phyloP scores from a whole-genome alignment of 2,113 vertebrate genomes.

The Melozone crissalis region DNA sequence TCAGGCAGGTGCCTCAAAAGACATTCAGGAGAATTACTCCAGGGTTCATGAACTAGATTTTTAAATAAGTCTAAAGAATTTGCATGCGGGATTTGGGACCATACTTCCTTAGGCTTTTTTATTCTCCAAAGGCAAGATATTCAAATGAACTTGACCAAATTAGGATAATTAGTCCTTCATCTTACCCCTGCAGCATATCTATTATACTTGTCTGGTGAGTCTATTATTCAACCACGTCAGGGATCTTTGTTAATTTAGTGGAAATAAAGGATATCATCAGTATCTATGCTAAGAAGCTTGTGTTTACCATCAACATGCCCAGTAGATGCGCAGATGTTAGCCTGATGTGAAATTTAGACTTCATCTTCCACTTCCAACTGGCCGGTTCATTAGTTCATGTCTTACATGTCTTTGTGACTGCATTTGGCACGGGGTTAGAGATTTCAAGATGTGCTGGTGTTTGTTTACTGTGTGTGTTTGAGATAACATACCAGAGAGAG shows the following conservation, averaged over 20 bases:
- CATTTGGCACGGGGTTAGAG: not conserved
- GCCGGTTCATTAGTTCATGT: not conserved
- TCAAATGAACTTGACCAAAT: conserved; percentile 10
- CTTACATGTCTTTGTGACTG: not conserved
- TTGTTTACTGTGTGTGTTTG: not conserved
- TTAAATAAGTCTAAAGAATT: conserved; percentile 7
- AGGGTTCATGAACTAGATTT: conserved; percentile 13
- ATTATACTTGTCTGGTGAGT: not conserved
- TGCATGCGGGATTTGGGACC: not conserved
- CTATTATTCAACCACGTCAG: not conserved
- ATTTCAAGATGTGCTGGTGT: conserved; percentile 12
- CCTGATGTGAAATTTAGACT: not conserved
- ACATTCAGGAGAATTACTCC: not conserved
- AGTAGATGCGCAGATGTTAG: conserved; percentile 9
- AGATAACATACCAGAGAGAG: not conserved
- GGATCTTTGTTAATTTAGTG: conserved; percentile 43
- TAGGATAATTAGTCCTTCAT: conserved; percentile 46
- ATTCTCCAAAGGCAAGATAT: conserved; percentile 14
- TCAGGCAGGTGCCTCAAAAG: conserved; percentile 12
- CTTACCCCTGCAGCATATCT: conserved; percentile 12
- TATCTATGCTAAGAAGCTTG: not conserved
- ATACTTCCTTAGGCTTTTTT: not conserved
- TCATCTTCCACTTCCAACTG: not conserved
- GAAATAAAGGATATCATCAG: not conserved
- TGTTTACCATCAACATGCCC: not conserved